Evolutionary conservation across 2,113 vertebrate genomes (phyloP).

Genomic region (Morone saxatilis): DNA sequence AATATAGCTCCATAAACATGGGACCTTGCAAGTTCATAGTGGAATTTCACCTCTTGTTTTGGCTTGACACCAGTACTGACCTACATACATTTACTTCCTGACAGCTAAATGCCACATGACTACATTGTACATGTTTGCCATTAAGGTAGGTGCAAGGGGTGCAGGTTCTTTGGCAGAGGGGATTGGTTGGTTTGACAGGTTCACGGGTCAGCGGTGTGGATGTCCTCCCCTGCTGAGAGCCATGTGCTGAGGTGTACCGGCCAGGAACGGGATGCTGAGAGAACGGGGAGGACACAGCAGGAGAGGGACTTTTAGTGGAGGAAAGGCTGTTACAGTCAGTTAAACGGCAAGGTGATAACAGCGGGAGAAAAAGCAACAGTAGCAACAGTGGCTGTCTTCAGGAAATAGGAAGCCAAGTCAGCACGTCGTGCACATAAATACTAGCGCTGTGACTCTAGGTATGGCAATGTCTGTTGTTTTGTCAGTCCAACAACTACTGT

Average conservation of each 20-base stretch:
- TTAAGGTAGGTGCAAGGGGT: background rate
- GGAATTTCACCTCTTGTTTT: background rate
- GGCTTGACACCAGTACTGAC: background rate
- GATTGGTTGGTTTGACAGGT: slow-evolving; percentile 42
- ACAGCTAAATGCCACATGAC: background rate
- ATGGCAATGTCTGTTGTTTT: no score
- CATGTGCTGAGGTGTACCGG: slow-evolving; percentile 55
- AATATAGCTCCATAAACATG: no score
- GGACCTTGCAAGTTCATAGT: background rate
- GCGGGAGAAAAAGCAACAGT: slow-evolving; percentile 38
- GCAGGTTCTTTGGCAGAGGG: background rate
- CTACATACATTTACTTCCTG: slow-evolving; percentile 5
- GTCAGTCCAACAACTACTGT: no score
- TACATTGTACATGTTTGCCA: slow-evolving; percentile 15
- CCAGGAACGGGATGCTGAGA: slow-evolving; percentile 58
- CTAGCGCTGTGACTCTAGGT: no score
- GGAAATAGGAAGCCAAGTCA: background rate
- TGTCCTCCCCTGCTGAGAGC: slow-evolving; percentile 71
- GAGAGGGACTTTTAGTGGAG: slow-evolving; percentile 32
- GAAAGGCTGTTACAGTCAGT: slow-evolving; percentile 50
- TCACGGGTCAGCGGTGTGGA: slow-evolving; percentile 71
- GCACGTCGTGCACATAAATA: no score
- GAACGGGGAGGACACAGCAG: slow-evolving; percentile 58
- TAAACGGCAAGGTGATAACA: slow-evolving; percentile 53
- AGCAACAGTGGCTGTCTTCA: slow-evolving; percentile 20